These are phyloP conservation scores for Villa cingulata DNA, from an alignment of 2,888 invertebrate genomes.

Conservation along the genomic window DNA sequence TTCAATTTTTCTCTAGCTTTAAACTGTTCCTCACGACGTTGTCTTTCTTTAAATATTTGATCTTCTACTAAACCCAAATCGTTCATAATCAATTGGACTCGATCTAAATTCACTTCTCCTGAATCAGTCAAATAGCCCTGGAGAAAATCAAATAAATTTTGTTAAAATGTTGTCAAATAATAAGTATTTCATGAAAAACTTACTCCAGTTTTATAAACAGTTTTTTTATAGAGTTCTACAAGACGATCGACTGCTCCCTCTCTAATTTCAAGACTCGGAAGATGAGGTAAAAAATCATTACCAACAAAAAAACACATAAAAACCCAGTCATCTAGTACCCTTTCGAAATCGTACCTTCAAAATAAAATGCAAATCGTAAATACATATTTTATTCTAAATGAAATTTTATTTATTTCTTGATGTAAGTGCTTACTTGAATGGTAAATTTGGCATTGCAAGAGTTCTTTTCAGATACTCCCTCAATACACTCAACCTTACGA, in stretches of 20 bases:
- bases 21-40: constrained; percentile 72
- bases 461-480: constrained; percentile 88
- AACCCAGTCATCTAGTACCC: constrained; percentile 96
- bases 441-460: constrained; percentile 77
- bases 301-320: constrained; percentile 99
- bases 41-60: constrained; percentile 88
- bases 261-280: constrained; percentile 93
- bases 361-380: not conserved
- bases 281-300: constrained; percentile 95
- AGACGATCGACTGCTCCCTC: constrained; percentile 94
- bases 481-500: constrained; percentile 82
- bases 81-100: constrained; percentile 89
- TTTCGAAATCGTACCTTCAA: constrained; percentile 70
- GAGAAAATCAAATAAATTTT: constrained; percentile 12
- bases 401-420: no score
- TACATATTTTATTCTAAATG: not conserved
- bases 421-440: constrained; percentile 60
- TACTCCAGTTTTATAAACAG: constrained; percentile 83
- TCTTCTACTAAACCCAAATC: constrained; percentile 91
- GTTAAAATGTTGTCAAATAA: constrained; percentile 5
- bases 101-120: constrained; percentile 81
- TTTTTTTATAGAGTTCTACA: constrained; percentile 84
- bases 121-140: constrained; percentile 90
- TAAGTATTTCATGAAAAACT: constrained; percentile 24
- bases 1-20: constrained; percentile 63